Conservation (phyloP, 2,888 invertebrate species). For the Deilephila elpenor region DNA sequence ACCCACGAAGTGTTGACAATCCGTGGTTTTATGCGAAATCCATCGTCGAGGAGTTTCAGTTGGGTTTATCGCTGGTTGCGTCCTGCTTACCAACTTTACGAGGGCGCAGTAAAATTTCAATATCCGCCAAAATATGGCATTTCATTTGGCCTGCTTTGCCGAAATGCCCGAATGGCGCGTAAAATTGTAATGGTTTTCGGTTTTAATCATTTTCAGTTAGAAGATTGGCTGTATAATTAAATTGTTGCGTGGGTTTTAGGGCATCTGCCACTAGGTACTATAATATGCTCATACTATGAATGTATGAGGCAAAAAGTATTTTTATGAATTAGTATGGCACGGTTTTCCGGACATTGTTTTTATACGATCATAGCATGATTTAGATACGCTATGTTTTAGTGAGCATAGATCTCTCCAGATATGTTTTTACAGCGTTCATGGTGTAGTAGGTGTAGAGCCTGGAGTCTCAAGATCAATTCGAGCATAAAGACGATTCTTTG, state of each 20-base stretch:
- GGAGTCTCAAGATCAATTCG: too few species aligned
- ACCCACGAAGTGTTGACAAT: slow-evolving; percentile 42
- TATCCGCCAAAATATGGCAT: slow-evolving; percentile 69
- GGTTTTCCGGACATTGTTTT: too few species aligned
- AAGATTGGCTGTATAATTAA: slow-evolving; percentile 24
- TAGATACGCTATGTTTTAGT: too few species aligned
- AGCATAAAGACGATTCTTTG: too few species aligned
- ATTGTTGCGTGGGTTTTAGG: slow-evolving; percentile 31
- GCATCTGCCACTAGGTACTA: too few species aligned
- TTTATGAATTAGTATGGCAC: too few species aligned
- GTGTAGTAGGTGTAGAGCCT: too few species aligned
- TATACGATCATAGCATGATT: too few species aligned
- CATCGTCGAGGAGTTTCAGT: slow-evolving; percentile 50
- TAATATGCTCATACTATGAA: too few species aligned
- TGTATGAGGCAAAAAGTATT: too few species aligned
- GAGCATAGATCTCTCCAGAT: too few species aligned
- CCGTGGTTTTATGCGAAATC: slow-evolving; percentile 56
- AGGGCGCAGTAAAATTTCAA: slow-evolving; percentile 71
- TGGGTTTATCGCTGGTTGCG: slow-evolving; percentile 50
- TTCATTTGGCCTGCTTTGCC: slow-evolving; percentile 61
- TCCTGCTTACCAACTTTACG: slow-evolving; percentile 53
- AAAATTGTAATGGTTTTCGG: slow-evolving; percentile 53
- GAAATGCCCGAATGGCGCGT: slow-evolving; percentile 54
- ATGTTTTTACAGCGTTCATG: too few species aligned
- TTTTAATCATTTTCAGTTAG: slow-evolving; percentile 51